Base-by-base conservation (phyloP, 2,888 invertebrate species). In the Agonum fuliginosum region DNA sequence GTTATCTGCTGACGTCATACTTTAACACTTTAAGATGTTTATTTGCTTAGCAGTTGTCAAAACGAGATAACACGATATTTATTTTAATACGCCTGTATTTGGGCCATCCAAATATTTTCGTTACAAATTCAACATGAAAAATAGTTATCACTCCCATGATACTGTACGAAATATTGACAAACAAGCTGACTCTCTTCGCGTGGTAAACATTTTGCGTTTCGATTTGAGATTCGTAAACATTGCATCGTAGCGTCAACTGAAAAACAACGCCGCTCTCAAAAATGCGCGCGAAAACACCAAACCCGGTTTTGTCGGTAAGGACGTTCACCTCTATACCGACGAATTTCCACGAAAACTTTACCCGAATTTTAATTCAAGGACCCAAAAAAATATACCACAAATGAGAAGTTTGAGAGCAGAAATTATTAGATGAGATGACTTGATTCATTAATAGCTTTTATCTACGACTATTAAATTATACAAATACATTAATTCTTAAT, bases 301-400 rank as follows among this genome's bases (percentile, higher is more conserved):
- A 69, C 69, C 46, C 20, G 69, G 43, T 67, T 72, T 51, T 24
- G 27, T 62, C 72, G 30, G 51, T 34, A 73, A 24, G 58, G 73
- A 51, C 73, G 46, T 73, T 73, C 51, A 73, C 73, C 73, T 73
- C 54, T n/a, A 24, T 41, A 41, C 54, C 73, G 54, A 46, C 70
- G 70, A 46, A 70, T 70, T 62, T 62, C 58, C 58, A 12, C 58
- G 58, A 62, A 62, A 62, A 17, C 17, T 62, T 30, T 30, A 17
- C 48, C 48, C 48, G 48, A 17, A 48, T 19, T 19, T 54, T 54
- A 54, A 54, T 62, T 62, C 58, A 62, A 62, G 58, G 30, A 62
- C 58, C 58, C 27, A 62, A 62, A 62, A 62, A 54, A 62, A 62
- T 1, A 14, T 30, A 12, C 30, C 58, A 62, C 58, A 62, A 62